Conservation (phyloP, 2,113 vertebrate genomes). For the Hippolais icterina region DNA sequence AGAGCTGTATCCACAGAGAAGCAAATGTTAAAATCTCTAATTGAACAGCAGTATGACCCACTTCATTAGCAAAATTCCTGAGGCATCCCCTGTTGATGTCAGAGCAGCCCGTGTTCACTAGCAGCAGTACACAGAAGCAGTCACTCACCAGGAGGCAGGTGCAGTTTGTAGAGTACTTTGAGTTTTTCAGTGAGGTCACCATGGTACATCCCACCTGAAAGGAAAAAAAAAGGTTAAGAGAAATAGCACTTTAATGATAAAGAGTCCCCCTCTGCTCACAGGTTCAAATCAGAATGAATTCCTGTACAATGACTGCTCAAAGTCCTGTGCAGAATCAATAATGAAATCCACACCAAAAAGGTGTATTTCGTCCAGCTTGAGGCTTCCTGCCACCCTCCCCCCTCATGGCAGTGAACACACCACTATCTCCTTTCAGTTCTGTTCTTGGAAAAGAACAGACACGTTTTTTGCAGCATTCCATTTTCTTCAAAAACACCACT, state of each 20-base stretch:
- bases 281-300: not conserved
- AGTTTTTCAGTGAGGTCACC: slow-evolving; percentile 96
- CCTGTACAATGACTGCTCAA: not conserved
- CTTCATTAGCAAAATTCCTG: not conserved
- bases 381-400: not conserved
- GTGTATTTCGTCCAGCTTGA: not conserved
- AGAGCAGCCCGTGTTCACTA: not conserved
- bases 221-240: not conserved
- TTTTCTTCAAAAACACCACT: slow-evolving; percentile 8
- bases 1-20: slow-evolving; percentile 77
- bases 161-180: slow-evolving; percentile 94
- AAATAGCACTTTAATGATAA: not conserved
- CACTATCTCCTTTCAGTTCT: not conserved
- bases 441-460: not conserved
- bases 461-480: not conserved
- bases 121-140: not conserved
- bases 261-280: not conserved
- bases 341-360: not conserved
- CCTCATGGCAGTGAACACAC: not conserved
- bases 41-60: not conserved
- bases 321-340: not conserved
- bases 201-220: slow-evolving; percentile 92
- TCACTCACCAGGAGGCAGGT: slow-evolving; percentile 89
- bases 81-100: not conserved
- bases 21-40: not conserved